Evolutionary conservation across 2,888 invertebrate genomes (phyloP).

Genomic region (Parnassius glacialis): DNA sequence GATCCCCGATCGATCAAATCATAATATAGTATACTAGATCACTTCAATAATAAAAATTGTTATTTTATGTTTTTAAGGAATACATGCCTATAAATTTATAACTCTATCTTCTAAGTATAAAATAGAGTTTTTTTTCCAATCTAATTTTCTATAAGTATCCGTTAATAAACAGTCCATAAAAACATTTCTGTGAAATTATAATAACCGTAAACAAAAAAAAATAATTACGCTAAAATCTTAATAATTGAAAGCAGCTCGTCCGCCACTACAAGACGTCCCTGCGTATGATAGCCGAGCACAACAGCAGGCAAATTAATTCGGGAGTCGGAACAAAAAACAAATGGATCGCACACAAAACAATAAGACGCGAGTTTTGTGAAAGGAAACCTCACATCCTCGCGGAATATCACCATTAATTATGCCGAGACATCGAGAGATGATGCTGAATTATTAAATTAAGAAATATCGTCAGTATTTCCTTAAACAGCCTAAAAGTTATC

Average conservation of each 20-base stretch:
- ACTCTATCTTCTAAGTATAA: too few species aligned
- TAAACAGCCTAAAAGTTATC: background rate
- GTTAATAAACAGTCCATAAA: too few species aligned
- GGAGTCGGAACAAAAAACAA: constrained; percentile 60
- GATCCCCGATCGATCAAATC: too few species aligned
- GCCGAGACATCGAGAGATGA: constrained; percentile 51
- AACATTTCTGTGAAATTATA: background rate
- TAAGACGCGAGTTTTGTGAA: constrained; percentile 53
- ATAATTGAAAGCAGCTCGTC: constrained; percentile 11
- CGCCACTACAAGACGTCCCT: constrained; percentile 38
- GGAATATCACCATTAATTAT: constrained; percentile 64
- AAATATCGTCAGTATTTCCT: background rate
- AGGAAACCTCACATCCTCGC: constrained; percentile 56
- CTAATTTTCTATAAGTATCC: too few species aligned
- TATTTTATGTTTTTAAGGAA: too few species aligned
- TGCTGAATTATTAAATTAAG: background rate
- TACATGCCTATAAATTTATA: too few species aligned
- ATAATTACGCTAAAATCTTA: constrained; percentile 10
- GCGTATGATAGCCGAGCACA: constrained; percentile 60
- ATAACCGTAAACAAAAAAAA: constrained; percentile 14
- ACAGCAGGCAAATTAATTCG: constrained; percentile 66
- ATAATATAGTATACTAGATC: too few species aligned
- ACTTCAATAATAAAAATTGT: too few species aligned
- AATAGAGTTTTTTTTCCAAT: too few species aligned
- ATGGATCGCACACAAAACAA: constrained; percentile 52